Percentiles rank a stretch among this genome's conserved stretches.
phyloP scores from a whole-genome alignment of 2,888 invertebrate genomes.

The Ramazzottius varieornatus region DNA sequence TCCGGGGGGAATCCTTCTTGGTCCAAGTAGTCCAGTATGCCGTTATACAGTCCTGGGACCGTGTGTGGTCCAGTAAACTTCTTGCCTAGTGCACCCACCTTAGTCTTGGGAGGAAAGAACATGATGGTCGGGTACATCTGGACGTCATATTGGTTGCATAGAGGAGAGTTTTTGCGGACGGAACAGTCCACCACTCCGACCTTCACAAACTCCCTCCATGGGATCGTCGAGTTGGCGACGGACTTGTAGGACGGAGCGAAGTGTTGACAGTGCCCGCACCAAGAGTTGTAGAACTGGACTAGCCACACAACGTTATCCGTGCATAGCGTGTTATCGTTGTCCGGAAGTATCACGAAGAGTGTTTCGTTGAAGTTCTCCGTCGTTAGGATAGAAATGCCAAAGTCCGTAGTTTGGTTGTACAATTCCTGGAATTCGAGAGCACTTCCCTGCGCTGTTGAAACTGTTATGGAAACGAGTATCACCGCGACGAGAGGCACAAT shows the following conservation, averaged over 20 bases:
- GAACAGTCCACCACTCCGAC: neutral
- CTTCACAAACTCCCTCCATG: neutral
- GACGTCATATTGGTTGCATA: neutral
- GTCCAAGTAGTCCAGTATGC: neutral
- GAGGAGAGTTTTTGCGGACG: neutral
- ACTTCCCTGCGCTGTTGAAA: too few relatives aligned
- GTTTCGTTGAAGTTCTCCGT: neutral
- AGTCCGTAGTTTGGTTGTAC: neutral
- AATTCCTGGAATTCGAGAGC: too few relatives aligned
- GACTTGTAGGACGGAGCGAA: neutral
- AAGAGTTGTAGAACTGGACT: conserved; percentile 3
- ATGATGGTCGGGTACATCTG: neutral
- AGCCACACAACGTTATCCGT: neutral
- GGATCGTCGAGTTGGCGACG: neutral
- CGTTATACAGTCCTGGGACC: neutral
- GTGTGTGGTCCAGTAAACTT: neutral
- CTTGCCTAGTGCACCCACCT: neutral
- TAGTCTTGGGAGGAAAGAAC: neutral
- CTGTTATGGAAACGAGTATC: too few relatives aligned
- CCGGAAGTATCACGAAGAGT: neutral
- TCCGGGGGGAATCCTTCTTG: neutral
- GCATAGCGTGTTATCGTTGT: neutral
- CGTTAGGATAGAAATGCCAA: neutral
- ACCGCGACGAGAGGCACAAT: too few relatives aligned
- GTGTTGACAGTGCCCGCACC: neutral